Percentiles rank a stretch among this genome's conserved stretches.
These are phyloP conservation scores for Sula dactylatra DNA, from an alignment of 2,113 vertebrate genomes.

Conservation along the genomic window DNA sequence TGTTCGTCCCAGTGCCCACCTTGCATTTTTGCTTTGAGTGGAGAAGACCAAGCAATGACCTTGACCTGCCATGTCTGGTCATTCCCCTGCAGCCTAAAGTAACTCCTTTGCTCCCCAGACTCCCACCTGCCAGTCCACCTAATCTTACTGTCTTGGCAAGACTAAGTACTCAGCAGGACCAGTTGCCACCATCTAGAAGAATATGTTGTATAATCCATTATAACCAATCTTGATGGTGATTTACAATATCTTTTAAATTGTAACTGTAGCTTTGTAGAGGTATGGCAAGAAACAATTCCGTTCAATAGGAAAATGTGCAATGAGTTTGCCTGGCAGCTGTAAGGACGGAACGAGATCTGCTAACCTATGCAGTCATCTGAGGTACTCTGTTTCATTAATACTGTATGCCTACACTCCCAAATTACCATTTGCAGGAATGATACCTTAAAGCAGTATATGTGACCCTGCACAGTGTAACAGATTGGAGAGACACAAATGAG, in stretches of 20 bases:
- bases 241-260: neutral
- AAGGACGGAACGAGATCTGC: neutral
- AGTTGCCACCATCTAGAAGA: neutral
- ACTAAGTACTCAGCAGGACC: neutral
- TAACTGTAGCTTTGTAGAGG: neutral
- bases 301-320: neutral
- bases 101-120: neutral
- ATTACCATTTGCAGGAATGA: neutral
- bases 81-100: neutral
- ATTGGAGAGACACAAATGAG: neutral
- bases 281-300: neutral
- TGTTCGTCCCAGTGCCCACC: neutral
- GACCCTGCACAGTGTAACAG: neutral
- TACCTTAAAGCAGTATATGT: neutral
- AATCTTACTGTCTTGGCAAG: constrained; percentile 13
- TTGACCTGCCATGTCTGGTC: neutral
- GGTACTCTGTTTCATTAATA: neutral
- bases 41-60: neutral
- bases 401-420: neutral
- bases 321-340: neutral
- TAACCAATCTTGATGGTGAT: neutral
- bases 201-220: neutral
- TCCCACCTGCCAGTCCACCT: constrained; percentile 4
- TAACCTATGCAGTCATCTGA: neutral
- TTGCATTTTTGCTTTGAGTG: neutral